Evolutionary conservation across 2,113 vertebrate species (phyloP).

Genomic region (Asarcornis scutulata): DNA sequence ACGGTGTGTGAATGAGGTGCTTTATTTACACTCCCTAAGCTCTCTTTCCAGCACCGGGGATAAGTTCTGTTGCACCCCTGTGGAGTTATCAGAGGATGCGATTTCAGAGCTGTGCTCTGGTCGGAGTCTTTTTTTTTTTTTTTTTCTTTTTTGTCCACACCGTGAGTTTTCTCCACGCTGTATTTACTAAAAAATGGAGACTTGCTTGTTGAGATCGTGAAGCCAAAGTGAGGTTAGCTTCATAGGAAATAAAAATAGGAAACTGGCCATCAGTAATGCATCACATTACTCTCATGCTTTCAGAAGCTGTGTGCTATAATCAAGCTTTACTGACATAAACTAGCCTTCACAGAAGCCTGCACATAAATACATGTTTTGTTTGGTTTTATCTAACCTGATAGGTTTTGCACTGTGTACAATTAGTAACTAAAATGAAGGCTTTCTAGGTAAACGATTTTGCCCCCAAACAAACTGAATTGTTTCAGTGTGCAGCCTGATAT

Average conservation of each 20-base stretch:
- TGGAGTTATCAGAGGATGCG: neutral
- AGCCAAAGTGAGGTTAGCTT: constrained; percentile 17
- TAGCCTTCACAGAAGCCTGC: constrained; percentile 4
- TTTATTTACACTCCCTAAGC: neutral
- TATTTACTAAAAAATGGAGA: neutral
- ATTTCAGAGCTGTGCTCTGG: neutral
- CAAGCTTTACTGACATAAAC: constrained; percentile 13
- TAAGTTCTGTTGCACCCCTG: neutral
- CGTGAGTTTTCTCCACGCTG: neutral
- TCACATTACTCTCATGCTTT: neutral
- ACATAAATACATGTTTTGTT: neutral
- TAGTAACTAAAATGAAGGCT: constrained; percentile 11
- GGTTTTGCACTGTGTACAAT: too few relatives aligned
- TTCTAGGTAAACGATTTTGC: constrained; percentile 21
- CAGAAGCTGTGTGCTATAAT: constrained; percentile 26
- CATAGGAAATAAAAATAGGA: neutral
- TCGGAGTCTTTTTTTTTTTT: neutral
- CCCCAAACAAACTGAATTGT: neutral
- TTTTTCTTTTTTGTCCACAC: neutral
- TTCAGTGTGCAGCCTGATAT: constrained; percentile 40
- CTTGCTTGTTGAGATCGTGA: neutral
- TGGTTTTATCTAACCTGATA: constrained; percentile 30
- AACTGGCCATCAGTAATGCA: constrained; percentile 17
- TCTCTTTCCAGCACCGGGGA: neutral
- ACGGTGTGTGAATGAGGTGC: neutral